Evolutionary conservation across 2,888 invertebrate genomes (phyloP).

Genomic region (Limnephilus lunatus): DNA sequence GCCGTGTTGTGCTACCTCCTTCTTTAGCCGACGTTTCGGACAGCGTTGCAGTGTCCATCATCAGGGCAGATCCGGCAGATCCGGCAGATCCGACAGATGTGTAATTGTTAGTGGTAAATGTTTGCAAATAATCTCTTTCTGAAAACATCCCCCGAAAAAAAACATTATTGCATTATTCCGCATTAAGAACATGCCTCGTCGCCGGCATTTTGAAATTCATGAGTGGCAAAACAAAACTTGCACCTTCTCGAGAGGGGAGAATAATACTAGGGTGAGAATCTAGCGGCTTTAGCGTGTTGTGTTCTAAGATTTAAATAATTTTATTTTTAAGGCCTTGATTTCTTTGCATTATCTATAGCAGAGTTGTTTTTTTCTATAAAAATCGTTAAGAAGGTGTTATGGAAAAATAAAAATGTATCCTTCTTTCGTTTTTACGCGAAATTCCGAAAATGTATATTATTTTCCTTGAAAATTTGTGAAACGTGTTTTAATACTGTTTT

Average conservation of each 20-base stretch:
- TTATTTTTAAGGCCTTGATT: not conserved
- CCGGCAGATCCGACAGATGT: too few relatives aligned
- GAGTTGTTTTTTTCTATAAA: not conserved
- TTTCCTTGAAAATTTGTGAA: not conserved
- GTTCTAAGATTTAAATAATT: slow-evolving; percentile 23
- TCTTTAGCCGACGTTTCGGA: too few relatives aligned
- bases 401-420: not conserved
- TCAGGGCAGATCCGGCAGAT: too few relatives aligned
- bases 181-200: not conserved
- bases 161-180: not conserved
- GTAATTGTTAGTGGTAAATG: too few relatives aligned
- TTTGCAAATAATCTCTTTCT: too few relatives aligned
- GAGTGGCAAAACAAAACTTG: not conserved
- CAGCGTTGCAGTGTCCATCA: too few relatives aligned
- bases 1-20: too few relatives aligned
- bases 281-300: not conserved
- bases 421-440: not conserved
- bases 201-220: not conserved
- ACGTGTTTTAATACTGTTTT: not conserved
- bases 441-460: not conserved
- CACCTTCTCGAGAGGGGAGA: not conserved
- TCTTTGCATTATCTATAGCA: slow-evolving; percentile 14
- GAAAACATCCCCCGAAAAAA: not conserved
- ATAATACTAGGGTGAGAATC: not conserved
- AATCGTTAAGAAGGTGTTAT: not conserved